Conservation (phyloP, 1,140 invertebrate species). For the Babylonia areolata region DNA sequence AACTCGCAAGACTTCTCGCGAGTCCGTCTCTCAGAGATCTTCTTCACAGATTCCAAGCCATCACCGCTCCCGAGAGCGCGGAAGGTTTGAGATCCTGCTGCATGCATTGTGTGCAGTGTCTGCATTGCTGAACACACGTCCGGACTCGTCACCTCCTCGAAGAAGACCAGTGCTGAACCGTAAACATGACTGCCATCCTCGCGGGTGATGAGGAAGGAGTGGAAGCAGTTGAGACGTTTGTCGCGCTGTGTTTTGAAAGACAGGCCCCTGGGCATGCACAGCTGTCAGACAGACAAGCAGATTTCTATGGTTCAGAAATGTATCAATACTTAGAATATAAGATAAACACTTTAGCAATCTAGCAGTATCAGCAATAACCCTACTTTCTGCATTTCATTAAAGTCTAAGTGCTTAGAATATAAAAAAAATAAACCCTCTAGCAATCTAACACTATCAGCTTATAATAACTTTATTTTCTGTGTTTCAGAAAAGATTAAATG, state of each 20-base stretch:
- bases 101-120: slow-evolving; percentile 94
- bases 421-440: too few species aligned
- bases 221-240: slow-evolving; percentile 90
- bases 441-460: too few species aligned
- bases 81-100: slow-evolving; percentile 81
- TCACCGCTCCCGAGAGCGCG: slow-evolving; percentile 49
- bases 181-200: slow-evolving; percentile 96
- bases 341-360: too few species aligned
- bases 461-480: too few species aligned
- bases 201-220: slow-evolving; percentile 97
- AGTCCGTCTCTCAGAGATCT: slow-evolving; percentile 44
- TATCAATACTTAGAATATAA: too few species aligned
- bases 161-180: slow-evolving; percentile 96
- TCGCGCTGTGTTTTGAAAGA: slow-evolving; percentile 96
- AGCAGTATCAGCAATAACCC: too few species aligned
- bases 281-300: slow-evolving; percentile 77
- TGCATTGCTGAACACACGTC: slow-evolving; percentile 96
- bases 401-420: too few species aligned
- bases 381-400: too few species aligned
- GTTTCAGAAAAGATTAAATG: too few species aligned
- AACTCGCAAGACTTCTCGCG: slow-evolving; percentile 81
- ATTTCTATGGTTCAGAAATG: not conserved
- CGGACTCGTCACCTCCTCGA: slow-evolving; percentile 93
- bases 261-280: slow-evolving; percentile 94
- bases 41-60: slow-evolving; percentile 61